These are phyloP conservation scores for Linhomoeus sp. DNA, from an alignment of 2,888 invertebrate genomes.

Conservation along the genomic window DNA sequence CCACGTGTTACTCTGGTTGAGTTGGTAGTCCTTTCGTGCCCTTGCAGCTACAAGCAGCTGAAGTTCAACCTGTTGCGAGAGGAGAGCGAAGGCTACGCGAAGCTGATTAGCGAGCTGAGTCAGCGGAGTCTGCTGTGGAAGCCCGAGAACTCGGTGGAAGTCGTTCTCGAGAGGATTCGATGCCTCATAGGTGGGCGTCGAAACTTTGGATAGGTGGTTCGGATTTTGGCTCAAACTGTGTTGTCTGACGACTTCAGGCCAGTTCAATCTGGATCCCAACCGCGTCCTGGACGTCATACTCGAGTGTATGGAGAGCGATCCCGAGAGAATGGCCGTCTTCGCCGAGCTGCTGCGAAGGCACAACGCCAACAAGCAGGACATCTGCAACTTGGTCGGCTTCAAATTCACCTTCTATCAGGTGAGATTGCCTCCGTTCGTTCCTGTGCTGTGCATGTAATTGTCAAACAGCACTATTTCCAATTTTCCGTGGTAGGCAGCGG, in stretches of 20 bases:
- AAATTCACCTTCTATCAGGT: constrained; percentile 48
- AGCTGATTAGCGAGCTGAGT: constrained; percentile 76
- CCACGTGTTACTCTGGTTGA: no score
- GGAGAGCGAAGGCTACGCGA: constrained; percentile 96
- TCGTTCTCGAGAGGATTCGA: constrained; percentile 6
- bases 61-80: constrained; percentile 96
- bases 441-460: no score
- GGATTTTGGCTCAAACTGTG: neutral
- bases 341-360: constrained; percentile 66
- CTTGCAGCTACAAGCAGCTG: constrained; percentile 84
- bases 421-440: neutral
- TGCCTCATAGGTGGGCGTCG: neutral
- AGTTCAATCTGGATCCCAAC: constrained; percentile 96
- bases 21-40: neutral
- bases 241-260: constrained; percentile 42
- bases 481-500: no score
- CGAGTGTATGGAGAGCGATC: constrained; percentile 65
- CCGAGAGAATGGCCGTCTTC: constrained; percentile 39
- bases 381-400: constrained; percentile 84
- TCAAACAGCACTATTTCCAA: no score
- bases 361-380: constrained; percentile 63
- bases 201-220: neutral
- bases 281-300: constrained; percentile 82
- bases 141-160: no score
- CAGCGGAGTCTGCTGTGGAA: constrained; percentile 39